Conservation (phyloP, 2,888 invertebrate species). For the Pantelozetes paolii region DNA sequence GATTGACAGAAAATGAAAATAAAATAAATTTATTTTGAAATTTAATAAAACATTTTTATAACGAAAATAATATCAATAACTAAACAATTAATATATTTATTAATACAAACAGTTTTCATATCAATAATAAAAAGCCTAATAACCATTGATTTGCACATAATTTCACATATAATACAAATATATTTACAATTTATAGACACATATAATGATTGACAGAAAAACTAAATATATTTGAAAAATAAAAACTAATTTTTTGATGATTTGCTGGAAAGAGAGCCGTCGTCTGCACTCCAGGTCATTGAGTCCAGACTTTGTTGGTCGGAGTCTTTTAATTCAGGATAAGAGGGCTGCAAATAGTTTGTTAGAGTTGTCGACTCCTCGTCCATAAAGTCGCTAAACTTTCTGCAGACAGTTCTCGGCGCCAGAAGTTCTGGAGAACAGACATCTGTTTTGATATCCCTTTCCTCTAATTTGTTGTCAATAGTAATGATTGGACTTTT, state of each 20-base stretch:
- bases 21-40: neutral
- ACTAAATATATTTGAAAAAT: neutral
- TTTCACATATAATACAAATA: slow-evolving; percentile 22
- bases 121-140: slow-evolving; percentile 11
- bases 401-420: slow-evolving; percentile 17
- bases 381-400: slow-evolving; percentile 44
- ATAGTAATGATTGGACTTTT: slow-evolving; percentile 11
- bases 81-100: neutral
- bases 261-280: slow-evolving; percentile 28
- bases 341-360: slow-evolving; percentile 45
- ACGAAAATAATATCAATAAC: neutral
- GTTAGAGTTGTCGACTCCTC: slow-evolving; percentile 47
- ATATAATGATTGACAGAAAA: neutral
- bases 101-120: slow-evolving; percentile 29
- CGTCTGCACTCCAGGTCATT: slow-evolving; percentile 40
- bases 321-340: slow-evolving; percentile 45
- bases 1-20: neutral
- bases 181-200: slow-evolving; percentile 33
- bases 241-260: neutral
- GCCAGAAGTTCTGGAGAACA: neutral
- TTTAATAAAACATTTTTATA: neutral
- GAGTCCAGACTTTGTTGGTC: slow-evolving; percentile 35
- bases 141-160: neutral
- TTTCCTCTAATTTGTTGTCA: neutral
- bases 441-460: neutral